These are phyloP conservation scores for Origma solitaria DNA, from an alignment of 2,113 vertebrate genomes.

Conservation along the genomic window DNA sequence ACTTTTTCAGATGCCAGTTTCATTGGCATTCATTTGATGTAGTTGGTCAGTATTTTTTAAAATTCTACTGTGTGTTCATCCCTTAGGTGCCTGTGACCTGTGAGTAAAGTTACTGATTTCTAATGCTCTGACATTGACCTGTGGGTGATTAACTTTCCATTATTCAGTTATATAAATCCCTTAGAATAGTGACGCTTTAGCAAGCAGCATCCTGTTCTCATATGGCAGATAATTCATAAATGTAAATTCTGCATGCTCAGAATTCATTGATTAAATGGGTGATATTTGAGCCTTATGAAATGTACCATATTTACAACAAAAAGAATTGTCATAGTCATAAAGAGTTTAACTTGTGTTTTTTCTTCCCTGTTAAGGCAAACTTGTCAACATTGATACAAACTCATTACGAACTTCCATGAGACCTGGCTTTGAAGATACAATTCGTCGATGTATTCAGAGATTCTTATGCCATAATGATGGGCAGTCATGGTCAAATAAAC, in stretches of 20 bases:
- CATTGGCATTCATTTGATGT: background rate
- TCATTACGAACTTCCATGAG: constrained; percentile 91
- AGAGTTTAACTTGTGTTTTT: background rate
- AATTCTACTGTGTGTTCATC: background rate
- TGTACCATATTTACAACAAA: background rate
- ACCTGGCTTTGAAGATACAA: constrained; percentile 92
- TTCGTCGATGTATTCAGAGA: constrained; percentile 93
- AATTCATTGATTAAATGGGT: background rate
- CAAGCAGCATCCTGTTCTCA: background rate
- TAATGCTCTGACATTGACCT: background rate
- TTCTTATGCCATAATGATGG: constrained; percentile 91
- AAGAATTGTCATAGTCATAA: background rate
- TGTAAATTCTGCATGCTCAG: background rate
- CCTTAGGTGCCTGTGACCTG: background rate
- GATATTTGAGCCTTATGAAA: background rate
- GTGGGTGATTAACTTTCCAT: background rate
- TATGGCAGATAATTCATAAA: background rate
- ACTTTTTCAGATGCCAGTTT: background rate
- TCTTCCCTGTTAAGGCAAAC: constrained; percentile 81
- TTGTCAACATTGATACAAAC: constrained; percentile 93
- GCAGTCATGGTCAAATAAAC: constrained; percentile 92
- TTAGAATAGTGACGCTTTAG: background rate
- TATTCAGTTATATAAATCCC: background rate
- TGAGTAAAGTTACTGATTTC: background rate
- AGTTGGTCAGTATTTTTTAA: background rate